Evolutionary conservation across 1,140 invertebrate species (phyloP), one percentile per base, ranked within the genome.

Genomic region (Pteromalus puparum): DNA sequence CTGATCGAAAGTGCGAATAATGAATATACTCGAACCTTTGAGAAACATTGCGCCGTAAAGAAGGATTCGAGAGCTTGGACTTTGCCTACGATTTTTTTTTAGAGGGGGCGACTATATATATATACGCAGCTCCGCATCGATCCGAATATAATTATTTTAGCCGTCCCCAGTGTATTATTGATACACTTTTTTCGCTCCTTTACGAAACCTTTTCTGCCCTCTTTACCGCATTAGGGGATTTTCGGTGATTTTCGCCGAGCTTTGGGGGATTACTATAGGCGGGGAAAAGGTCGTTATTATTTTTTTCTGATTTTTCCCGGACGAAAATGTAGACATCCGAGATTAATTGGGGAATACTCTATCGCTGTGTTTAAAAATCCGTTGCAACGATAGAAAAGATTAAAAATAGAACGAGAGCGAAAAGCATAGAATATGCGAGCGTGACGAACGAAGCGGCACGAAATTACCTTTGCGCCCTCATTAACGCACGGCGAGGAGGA

Each of bases 101-200:
- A 5, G 38, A 10, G 10, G 38, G 38, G 7, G 38, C 38, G 38
- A 42, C 6, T 42, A 42, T 42, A 34, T 34, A 34, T 34, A 34
- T 5, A 2, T 34, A 34, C 5, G 6, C 2, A 34, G 34, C 2
- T 2, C 10, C 72, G 72, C 5, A 42, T 74, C 72, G 72, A 74
- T 42, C 9, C 26, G 72, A 21, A 74, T 74, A 74, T 74, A 42
- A 74, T 74, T 74, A 74, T 30, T 74, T 74, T n/a, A 74, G 72
- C 72, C 7, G 30, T 74, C 72, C 72, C 72, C 26, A 42, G 34
- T 38, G 72, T 18, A 30, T 38, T 18, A 30, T 38, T 2, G 28
- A 21, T 13, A 30, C 28, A 28, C 24, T 73, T 74, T 70, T 42
- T 74, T 74, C 34, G 72, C 21, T 30, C 34, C 7, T 21, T 42